Base-by-base conservation (phyloP, 1,140 invertebrate species). In the Pseudomyrmex dendroicus region DNA sequence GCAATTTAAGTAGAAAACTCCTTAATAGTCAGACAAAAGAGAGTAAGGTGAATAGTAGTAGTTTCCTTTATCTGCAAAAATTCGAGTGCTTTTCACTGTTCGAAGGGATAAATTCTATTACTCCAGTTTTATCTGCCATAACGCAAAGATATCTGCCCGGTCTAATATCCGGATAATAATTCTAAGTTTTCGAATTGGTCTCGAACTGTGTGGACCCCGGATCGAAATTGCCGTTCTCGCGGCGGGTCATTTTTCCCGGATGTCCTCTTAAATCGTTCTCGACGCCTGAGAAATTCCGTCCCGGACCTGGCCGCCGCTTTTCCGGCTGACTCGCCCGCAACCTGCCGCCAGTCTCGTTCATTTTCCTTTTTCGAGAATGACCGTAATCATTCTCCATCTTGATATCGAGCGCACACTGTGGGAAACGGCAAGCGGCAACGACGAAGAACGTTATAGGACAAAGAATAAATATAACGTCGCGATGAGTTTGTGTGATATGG, bases 161-260 rank as follows among this genome's bases (percentile, higher is more conserved):
- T 76, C n/a, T 52, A 64, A 50, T 63, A 63, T 76, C 10, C 7
- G 54, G 1, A 59, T 48, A 72, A 44, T 80, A 72, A 48, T 80
- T 59, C 44, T 48, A 54, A 80, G 72, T 80, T 70, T 72, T 13
- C 52, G 76, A 72, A 70, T 80, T 61, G 67, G 54, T 20, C n/a
- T n/a, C 35, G 20, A 59, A 59, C 64, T 76, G 59, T 76, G 72
- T 35, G 35, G 35, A 70, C 57, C 50, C 15, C 17, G 54, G 77
- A 70, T 64, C 66, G 72, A 88, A 89, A 89, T 90, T 89, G 72
- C 86, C 72, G 20, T 17, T 63, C 66, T 73, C 83, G 82, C 89
- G 89, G 86, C 89, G 86, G 70, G 84, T 90, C 89, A 90, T 91
- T 90, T 90, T 88, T 89, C 85, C 82, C 74, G 50, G 82, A 78